Evolutionary conservation across 1,140 invertebrate genomes (phyloP).

Genomic region (Drosophila bocqueti): DNA sequence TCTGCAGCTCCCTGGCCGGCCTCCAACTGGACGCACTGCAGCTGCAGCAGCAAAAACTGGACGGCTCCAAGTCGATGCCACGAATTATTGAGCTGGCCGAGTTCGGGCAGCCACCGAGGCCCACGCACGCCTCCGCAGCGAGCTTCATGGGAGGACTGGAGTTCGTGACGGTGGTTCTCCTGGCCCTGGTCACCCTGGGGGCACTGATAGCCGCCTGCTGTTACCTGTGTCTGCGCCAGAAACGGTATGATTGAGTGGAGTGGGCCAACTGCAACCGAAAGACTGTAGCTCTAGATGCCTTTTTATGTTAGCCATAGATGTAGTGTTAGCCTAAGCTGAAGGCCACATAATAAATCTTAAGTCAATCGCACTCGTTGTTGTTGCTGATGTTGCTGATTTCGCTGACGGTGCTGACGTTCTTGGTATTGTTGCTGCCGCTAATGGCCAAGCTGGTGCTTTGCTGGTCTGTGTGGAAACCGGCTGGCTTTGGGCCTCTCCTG

Average conservation of each 20-base stretch:
- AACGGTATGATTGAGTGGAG: constrained; percentile 86
- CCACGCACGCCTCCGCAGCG: constrained; percentile 52
- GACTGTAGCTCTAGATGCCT: constrained; percentile 40
- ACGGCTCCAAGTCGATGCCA: constrained; percentile 70
- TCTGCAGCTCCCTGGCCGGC: constrained; percentile 57
- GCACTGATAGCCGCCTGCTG: constrained; percentile 91
- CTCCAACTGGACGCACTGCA: constrained; percentile 76
- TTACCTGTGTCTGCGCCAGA: constrained; percentile 89
- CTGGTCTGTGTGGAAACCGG: constrained; percentile 45
- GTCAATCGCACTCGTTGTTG: constrained; percentile 54
- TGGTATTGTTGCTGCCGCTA: constrained; percentile 19
- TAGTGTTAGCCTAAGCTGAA: constrained; percentile 43
- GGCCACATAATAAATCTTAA: constrained; percentile 69
- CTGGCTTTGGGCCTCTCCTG: constrained; percentile 53
- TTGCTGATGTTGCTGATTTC: constrained; percentile 37
- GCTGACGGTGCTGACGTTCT: constrained; percentile 36
- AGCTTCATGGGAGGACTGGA: constrained; percentile 89
- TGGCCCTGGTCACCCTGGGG: constrained; percentile 91
- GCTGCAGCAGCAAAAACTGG: constrained; percentile 66
- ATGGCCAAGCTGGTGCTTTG: constrained; percentile 12
- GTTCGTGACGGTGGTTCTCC: constrained; percentile 91
- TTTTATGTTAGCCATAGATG: constrained; percentile 48
- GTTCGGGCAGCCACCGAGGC: constrained; percentile 82
- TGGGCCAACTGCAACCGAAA: constrained; percentile 38
- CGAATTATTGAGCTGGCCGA: constrained; percentile 87